Conservation (phyloP, 2,888 invertebrate genomes). For the Xylota segnis region DNA sequence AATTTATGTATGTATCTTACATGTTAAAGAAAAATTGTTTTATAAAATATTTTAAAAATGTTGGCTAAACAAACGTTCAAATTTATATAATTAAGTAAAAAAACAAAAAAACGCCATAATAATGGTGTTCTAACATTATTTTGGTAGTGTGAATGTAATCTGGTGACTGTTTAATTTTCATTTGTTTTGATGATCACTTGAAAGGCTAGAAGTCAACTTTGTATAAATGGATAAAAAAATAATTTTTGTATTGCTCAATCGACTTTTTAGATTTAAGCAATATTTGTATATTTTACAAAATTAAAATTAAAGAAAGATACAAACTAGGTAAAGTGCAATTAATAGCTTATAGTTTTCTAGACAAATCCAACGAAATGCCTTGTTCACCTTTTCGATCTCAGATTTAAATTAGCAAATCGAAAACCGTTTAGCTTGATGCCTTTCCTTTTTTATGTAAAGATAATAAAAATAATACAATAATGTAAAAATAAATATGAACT, state of each 20-base stretch:
- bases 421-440: conserved; percentile 39
- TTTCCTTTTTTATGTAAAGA: conserved; percentile 28
- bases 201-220: neutral
- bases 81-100: neutral
- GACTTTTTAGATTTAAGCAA: conserved; percentile 12
- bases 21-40: conserved; percentile 2
- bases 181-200: neutral
- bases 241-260: conserved; percentile 15
- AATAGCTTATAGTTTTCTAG: conserved; percentile 45
- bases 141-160: conserved; percentile 9
- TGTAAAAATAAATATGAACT: conserved; percentile 25
- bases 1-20: conserved; percentile 1
- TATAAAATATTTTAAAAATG: conserved; percentile 13
- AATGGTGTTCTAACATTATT: neutral
- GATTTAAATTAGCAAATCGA: conserved; percentile 34
- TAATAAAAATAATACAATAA: conserved; percentile 10
- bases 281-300: conserved; percentile 18
- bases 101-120: neutral
- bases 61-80: conserved; percentile 8
- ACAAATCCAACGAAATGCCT: conserved; percentile 45
- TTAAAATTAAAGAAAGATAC: conserved; percentile 7
- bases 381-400: conserved; percentile 45
- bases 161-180: neutral
- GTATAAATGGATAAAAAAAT: conserved; percentile 2
- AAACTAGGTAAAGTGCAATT: conserved; percentile 51